Conservation (phyloP, 2,888 invertebrate species). For the Dinocampus coccinellae region DNA sequence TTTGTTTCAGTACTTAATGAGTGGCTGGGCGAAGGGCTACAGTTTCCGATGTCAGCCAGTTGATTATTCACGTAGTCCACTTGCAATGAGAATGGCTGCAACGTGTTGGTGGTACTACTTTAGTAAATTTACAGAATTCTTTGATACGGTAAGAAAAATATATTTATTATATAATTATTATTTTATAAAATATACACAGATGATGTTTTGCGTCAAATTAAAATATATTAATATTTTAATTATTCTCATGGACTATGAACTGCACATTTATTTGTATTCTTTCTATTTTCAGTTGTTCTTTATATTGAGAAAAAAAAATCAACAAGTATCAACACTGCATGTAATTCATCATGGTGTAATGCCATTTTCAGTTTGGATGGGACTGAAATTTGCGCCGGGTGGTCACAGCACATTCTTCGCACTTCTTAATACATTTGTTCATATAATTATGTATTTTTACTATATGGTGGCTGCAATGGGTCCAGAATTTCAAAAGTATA, state of each 20-base stretch:
- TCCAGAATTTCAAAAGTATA: constrained; percentile 90
- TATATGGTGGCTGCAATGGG: constrained; percentile 97
- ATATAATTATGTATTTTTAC: constrained; percentile 97
- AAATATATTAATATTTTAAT: too few species aligned
- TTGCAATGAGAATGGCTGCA: constrained; percentile 89
- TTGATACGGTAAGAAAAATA: constrained; percentile 83
- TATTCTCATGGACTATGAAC: neutral
- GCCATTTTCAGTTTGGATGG: constrained; percentile 96
- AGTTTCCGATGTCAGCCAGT: constrained; percentile 92
- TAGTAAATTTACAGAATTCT: constrained; percentile 96
- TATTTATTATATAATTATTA: neutral
- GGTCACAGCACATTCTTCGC: constrained; percentile 98
- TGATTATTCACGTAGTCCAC: constrained; percentile 85
- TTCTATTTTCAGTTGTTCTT: constrained; percentile 80
- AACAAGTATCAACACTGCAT: constrained; percentile 93
- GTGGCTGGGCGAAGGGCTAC: constrained; percentile 93
- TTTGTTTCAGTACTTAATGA: constrained; percentile 83
- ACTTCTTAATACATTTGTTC: constrained; percentile 93
- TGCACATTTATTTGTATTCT: neutral
- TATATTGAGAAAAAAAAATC: constrained; percentile 92
- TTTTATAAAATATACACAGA: too few species aligned
- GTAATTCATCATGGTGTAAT: constrained; percentile 97
- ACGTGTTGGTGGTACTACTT: constrained; percentile 98
- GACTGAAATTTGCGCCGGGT: constrained; percentile 95
- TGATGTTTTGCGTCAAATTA: too few species aligned